Conservation (phyloP, 1,140 invertebrate genomes). For the Nebria ingens region DNA sequence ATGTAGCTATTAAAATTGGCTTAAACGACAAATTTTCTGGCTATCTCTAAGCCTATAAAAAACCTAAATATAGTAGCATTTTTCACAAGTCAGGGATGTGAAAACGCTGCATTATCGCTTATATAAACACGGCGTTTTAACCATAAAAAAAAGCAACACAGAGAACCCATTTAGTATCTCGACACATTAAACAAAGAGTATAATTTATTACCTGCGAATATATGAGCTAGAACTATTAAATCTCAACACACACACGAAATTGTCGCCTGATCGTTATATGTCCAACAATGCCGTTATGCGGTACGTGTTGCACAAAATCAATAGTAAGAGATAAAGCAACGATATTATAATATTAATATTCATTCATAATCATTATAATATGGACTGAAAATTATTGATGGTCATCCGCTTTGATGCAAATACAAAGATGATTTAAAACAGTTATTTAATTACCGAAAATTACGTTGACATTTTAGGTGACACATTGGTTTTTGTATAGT, state of each 20-base stretch:
- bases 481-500: too few species aligned
- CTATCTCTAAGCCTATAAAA: not conserved
- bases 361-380: too few species aligned
- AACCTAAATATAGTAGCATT: not conserved
- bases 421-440: too few species aligned
- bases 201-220: conserved; percentile 7
- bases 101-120: not conserved
- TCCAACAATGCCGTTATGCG: not conserved
- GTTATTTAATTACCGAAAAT: too few species aligned
- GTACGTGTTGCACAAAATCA: not conserved
- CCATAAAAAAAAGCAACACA: not conserved
- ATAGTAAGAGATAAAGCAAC: not conserved
- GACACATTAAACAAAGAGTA: conserved; percentile 8
- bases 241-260: not conserved
- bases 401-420: too few species aligned
- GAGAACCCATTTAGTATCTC: not conserved
- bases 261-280: not conserved
- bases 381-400: too few species aligned
- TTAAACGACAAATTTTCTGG: too few species aligned
- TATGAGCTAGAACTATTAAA: not conserved
- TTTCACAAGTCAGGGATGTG: not conserved
- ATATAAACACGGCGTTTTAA: not conserved
- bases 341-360: too few species aligned
- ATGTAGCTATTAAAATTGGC: not conserved
- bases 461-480: too few species aligned